Conservation (phyloP, 2,888 invertebrate species). For the Pseudococcus viburni region DNA sequence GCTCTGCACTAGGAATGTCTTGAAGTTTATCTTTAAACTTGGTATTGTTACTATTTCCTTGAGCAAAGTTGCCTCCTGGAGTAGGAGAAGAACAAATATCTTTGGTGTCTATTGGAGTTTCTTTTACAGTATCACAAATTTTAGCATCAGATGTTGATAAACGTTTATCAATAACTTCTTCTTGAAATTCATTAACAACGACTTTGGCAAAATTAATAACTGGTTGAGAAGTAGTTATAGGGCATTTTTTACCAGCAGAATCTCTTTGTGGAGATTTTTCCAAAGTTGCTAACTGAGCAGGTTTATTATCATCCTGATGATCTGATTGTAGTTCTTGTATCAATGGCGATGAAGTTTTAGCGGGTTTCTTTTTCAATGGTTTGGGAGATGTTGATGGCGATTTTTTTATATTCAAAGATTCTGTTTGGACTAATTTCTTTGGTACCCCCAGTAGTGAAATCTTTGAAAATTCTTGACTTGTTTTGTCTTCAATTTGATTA, state of each 20-base stretch:
- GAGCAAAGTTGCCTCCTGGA: neutral
- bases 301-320: neutral
- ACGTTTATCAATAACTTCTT: neutral
- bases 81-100: neutral
- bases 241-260: neutral
- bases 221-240: neutral
- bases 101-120: neutral
- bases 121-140: neutral
- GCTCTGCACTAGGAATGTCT: conserved; percentile 2
- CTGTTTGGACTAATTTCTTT: neutral
- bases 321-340: neutral
- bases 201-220: neutral
- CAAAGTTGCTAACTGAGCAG: neutral
- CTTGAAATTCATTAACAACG: neutral
- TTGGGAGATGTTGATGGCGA: conserved; percentile 9
- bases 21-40: conserved; percentile 22
- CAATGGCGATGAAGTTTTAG: neutral
- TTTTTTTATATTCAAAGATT: neutral
- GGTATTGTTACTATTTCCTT: neutral
- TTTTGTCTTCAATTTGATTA: neutral
- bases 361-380: neutral
- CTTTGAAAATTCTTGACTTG: neutral
- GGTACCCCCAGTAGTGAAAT: neutral
- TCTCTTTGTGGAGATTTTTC: conserved; percentile 1
- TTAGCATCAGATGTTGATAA: neutral